These are phyloP conservation scores for Xanthorhoe spadicearia DNA, from an alignment of 2,888 invertebrate species.

Conservation along the genomic window DNA sequence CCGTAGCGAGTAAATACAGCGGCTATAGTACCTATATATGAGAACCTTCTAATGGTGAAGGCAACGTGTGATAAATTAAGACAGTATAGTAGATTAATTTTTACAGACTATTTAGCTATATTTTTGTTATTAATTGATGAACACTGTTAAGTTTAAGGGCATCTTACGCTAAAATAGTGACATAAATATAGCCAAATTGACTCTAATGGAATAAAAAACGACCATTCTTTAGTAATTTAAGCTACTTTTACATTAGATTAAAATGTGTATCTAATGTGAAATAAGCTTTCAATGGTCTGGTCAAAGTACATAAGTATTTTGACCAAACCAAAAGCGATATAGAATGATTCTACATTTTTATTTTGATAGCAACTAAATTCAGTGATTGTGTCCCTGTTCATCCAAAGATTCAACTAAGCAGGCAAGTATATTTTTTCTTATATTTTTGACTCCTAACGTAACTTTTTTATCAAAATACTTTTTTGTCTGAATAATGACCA, in stretches of 20 bases:
- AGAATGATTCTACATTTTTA: background rate
- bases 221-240: background rate
- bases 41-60: background rate
- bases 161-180: too few species aligned
- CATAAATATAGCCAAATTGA: too few species aligned
- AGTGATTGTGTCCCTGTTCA: constrained; percentile 29
- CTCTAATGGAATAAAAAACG: too few species aligned
- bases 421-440: constrained; percentile 25
- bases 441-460: constrained; percentile 16
- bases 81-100: background rate
- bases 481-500: background rate
- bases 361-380: constrained; percentile 1
- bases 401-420: constrained; percentile 19
- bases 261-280: background rate
- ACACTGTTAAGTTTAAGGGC: too few species aligned
- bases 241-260: background rate
- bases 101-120: background rate
- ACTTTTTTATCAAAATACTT: constrained; percentile 25
- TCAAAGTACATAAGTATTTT: background rate
- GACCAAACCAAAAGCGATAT: background rate
- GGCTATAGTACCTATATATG: background rate
- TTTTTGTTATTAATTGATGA: too few species aligned
- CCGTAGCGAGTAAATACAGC: too few species aligned
- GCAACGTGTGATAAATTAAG: background rate
- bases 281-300: background rate